Evolutionary conservation across 2,797 vertebrate species (phyloP).

Genomic region (Centropyge bicolor): DNA sequence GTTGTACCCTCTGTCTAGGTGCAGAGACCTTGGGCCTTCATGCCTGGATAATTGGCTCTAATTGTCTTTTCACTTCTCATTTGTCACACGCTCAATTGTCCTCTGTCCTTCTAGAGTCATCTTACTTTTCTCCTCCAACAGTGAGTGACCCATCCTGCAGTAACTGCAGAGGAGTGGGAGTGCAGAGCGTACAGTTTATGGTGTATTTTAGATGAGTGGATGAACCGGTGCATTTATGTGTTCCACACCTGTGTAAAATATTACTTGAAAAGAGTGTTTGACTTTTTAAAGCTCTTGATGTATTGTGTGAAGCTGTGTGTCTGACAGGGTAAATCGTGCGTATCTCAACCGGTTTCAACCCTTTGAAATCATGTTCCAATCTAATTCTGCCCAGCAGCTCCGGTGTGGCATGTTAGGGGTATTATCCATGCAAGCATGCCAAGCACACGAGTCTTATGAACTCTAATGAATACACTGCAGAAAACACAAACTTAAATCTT

Average conservation of each 20-base stretch:
- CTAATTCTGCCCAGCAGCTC: conserved; percentile 17
- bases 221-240: neutral
- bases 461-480: neutral
- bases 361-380: conserved; percentile 44
- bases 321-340: conserved; percentile 24
- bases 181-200: neutral
- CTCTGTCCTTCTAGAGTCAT: conserved; percentile 53
- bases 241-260: conserved; percentile 14
- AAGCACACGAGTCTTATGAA: conserved; percentile 1
- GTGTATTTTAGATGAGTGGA: neutral
- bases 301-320: conserved; percentile 14
- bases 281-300: conserved; percentile 15
- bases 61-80: conserved; percentile 97
- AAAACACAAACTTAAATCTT: neutral
- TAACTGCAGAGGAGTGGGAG: conserved; percentile 9
- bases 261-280: conserved; percentile 15
- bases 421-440: neutral
- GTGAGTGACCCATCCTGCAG: neutral
- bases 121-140: conserved; percentile 11
- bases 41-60: conserved; percentile 94
- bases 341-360: neutral
- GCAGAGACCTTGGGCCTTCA: conserved; percentile 85
- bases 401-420: neutral
- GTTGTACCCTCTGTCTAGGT: conserved; percentile 79
- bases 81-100: conserved; percentile 85